These are phyloP conservation scores for Remorina albescens DNA, from an alignment of 2,797 vertebrate species.

Conservation along the genomic window DNA sequence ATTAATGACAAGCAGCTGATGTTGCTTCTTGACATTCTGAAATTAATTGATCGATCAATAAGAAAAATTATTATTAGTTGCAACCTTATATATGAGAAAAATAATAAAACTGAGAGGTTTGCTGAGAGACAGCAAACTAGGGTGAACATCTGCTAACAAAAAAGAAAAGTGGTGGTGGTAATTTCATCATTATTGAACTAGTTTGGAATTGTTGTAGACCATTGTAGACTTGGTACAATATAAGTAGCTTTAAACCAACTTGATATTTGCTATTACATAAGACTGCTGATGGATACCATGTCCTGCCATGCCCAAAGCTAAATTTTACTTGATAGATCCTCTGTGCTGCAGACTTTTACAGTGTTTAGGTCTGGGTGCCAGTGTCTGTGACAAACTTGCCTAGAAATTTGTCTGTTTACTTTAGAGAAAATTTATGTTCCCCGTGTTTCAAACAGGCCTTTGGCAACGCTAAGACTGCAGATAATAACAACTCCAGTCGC, in stretches of 20 bases:
- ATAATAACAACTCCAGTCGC: slow-evolving; percentile 97
- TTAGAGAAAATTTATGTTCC: slow-evolving; percentile 26
- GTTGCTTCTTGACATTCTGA: neutral
- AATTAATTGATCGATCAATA: neutral
- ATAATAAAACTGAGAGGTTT: neutral
- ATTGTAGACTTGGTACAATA: neutral
- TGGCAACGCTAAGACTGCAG: slow-evolving; percentile 93
- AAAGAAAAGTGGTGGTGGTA: too few relatives aligned
- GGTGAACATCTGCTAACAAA: too few relatives aligned
- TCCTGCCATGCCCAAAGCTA: slow-evolving; percentile 6
- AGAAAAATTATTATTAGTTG: too few relatives aligned
- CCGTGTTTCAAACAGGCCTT: slow-evolving; percentile 88
- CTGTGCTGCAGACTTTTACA: slow-evolving; percentile 22
- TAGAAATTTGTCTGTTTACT: slow-evolving; percentile 46
- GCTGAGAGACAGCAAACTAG: too few relatives aligned
- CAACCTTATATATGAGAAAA: neutral
- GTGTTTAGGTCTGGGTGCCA: slow-evolving; percentile 32
- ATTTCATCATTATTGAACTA: too few relatives aligned
- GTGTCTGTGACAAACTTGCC: slow-evolving; percentile 25
- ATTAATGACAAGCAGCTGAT: neutral
- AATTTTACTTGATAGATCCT: slow-evolving; percentile 12
- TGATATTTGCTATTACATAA: neutral
- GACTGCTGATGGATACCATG: neutral
- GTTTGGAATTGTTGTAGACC: too few relatives aligned
- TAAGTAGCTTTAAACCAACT: neutral